Conservation (phyloP, 2,797 vertebrate species). For the Darevskia mixta region DNA sequence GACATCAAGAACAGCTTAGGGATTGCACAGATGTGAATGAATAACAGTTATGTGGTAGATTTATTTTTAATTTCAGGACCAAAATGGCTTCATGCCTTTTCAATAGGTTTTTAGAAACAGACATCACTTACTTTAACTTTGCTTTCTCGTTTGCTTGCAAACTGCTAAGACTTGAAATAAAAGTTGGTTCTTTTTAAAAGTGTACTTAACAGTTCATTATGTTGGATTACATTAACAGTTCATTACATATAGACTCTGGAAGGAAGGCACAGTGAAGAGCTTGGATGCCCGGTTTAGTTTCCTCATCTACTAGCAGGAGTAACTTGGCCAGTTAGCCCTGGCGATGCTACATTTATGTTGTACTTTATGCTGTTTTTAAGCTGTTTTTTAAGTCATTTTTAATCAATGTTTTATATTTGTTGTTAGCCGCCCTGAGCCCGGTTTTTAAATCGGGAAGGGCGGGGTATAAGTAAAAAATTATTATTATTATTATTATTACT, state of each 20-base stretch:
- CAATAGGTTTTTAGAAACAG: background rate
- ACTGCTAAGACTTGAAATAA: slow-evolving; percentile 17
- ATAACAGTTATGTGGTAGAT: background rate
- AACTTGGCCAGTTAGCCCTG: too few relatives aligned
- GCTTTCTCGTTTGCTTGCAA: background rate
- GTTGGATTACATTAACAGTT: slow-evolving; percentile 9
- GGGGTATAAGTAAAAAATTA: too few relatives aligned
- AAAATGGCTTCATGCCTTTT: background rate
- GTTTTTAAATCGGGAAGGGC: too few relatives aligned
- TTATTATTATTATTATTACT: too few relatives aligned
- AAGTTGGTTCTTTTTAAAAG: background rate
- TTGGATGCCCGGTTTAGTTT: background rate
- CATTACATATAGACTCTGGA: background rate
- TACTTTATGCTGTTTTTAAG: too few relatives aligned
- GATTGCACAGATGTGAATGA: slow-evolving; percentile 33
- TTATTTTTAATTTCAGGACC: slow-evolving; percentile 44
- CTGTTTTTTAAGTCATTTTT: too few relatives aligned
- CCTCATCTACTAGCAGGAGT: background rate
- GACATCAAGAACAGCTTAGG: background rate
- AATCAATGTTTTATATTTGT: too few relatives aligned
- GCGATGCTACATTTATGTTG: too few relatives aligned
- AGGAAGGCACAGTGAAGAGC: background rate
- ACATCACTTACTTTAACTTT: background rate
- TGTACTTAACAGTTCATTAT: slow-evolving; percentile 6
- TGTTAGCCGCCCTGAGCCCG: too few relatives aligned